Percentiles rank a stretch among this genome's conserved stretches.
These are phyloP conservation scores for Ochropleura plecta DNA, from an alignment of 2,888 invertebrate genomes.

Conservation along the genomic window DNA sequence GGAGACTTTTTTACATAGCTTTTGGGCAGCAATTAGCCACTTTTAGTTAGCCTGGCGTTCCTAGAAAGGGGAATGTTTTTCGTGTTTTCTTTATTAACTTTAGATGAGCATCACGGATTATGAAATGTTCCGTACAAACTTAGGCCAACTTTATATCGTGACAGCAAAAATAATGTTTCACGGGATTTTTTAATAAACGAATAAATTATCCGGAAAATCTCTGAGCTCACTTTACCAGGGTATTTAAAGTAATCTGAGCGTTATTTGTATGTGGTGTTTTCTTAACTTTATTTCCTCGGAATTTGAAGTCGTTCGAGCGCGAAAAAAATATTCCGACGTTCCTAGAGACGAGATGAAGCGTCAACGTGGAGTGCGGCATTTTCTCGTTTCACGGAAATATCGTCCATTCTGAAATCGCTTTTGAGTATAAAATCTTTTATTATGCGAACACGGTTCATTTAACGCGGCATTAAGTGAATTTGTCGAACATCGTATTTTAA, in stretches of 20 bases:
- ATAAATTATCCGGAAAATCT: constrained; percentile 67
- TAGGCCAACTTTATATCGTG: constrained; percentile 47
- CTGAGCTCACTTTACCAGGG: constrained; percentile 67
- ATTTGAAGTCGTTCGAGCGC: constrained; percentile 75
- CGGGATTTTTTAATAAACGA: constrained; percentile 56
- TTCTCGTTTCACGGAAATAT: constrained; percentile 83
- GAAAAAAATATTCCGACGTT: constrained; percentile 78
- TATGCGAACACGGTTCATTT: constrained; percentile 89
- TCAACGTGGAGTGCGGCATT: constrained; percentile 76
- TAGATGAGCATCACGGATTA: constrained; percentile 34
- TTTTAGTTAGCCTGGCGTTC: constrained; percentile 43
- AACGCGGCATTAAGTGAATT: constrained; percentile 90
- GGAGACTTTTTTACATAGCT: constrained; percentile 45
- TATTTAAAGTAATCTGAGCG: constrained; percentile 74
- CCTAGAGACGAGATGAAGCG: constrained; percentile 76
- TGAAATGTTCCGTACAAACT: constrained; percentile 34
- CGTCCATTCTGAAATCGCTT: constrained; percentile 87
- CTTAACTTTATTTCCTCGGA: constrained; percentile 72
- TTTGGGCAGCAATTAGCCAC: constrained; percentile 58
- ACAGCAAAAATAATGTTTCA: constrained; percentile 40
- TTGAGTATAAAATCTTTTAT: constrained; percentile 89
- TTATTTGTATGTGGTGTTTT: constrained; percentile 79
- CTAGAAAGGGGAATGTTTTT: constrained; percentile 47
- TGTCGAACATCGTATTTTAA: constrained; percentile 89
- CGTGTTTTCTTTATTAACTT: constrained; percentile 60